These are phyloP conservation scores for Campoplex nolae DNA, from an alignment of 2,888 invertebrate species.

Conservation along the genomic window DNA sequence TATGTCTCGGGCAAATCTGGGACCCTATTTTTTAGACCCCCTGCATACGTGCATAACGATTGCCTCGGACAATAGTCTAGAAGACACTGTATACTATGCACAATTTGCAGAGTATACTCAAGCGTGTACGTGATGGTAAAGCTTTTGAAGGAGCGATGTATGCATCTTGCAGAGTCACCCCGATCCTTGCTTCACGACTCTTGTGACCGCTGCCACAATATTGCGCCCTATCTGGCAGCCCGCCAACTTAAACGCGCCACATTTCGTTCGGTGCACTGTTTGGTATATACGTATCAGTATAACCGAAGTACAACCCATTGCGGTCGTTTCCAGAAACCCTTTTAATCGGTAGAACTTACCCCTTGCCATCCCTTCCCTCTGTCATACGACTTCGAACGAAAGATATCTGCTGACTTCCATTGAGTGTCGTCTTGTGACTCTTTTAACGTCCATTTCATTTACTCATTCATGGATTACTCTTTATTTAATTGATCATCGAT, in stretches of 20 bases:
- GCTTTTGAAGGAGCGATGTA: constrained; percentile 35
- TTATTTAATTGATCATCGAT: not conserved
- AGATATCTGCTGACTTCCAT: constrained; percentile 27
- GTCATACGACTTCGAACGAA: not conserved
- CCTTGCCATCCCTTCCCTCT: not conserved
- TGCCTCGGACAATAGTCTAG: constrained; percentile 11
- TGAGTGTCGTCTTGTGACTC: constrained; percentile 44
- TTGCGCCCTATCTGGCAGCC: constrained; percentile 55
- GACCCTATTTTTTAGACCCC: not conserved
- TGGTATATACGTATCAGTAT: constrained; percentile 23
- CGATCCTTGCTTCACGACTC: constrained; percentile 32
- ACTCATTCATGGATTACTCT: not conserved
- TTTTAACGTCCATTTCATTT: constrained; percentile 4
- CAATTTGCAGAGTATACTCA: constrained; percentile 11
- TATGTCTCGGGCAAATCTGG: not conserved
- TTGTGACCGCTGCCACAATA: constrained; percentile 56
- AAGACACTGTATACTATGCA: constrained; percentile 15
- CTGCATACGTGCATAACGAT: not conserved
- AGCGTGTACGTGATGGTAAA: constrained; percentile 32
- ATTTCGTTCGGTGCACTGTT: constrained; percentile 14
- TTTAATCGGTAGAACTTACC: constrained; percentile 52
- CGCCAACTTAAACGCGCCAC: constrained; percentile 52
- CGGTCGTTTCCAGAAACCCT: constrained; percentile 51
- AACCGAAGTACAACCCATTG: constrained; percentile 37
- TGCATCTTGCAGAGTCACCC: constrained; percentile 44